Evolutionary conservation across 1,140 invertebrate genomes (phyloP).

Genomic region (Stegodyphus mimosarum): DNA sequence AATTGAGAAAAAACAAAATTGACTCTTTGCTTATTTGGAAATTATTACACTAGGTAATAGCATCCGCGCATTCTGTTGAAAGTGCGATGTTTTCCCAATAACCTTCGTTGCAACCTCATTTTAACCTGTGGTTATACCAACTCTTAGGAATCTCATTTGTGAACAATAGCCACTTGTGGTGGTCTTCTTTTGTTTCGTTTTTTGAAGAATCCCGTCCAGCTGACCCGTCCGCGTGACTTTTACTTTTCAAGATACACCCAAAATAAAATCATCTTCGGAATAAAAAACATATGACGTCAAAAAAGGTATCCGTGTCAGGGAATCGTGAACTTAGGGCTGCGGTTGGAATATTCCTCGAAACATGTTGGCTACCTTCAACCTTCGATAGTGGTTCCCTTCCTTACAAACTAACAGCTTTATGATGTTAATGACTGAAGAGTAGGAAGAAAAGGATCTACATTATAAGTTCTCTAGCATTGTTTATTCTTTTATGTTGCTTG

Average conservation of each 20-base stretch:
- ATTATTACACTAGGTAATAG: too few relatives aligned
- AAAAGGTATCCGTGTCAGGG: neutral
- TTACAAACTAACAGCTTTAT: too few relatives aligned
- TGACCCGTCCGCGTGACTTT: neutral
- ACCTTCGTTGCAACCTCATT: slow-evolving; percentile 2
- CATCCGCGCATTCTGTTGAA: too few relatives aligned
- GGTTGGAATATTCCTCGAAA: neutral
- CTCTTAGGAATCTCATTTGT: neutral
- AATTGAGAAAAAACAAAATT: too few relatives aligned
- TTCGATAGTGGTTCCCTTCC: neutral
- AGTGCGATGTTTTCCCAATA: neutral
- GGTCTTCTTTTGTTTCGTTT: neutral
- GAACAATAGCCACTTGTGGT: slow-evolving; percentile 6
- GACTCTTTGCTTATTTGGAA: too few relatives aligned
- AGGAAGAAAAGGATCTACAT: too few relatives aligned
- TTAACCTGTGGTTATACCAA: neutral
- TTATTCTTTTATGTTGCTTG: too few relatives aligned
- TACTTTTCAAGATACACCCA: slow-evolving; percentile 28
- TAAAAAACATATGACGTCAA: neutral
- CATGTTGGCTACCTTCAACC: neutral
- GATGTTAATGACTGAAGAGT: too few relatives aligned
- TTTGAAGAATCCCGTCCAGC: neutral
- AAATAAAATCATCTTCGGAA: neutral
- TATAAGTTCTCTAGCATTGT: too few relatives aligned
- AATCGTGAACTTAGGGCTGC: neutral